phyloP scores from a whole-genome alignment of 2,888 invertebrate species.

The Rapana venosa region DNA sequence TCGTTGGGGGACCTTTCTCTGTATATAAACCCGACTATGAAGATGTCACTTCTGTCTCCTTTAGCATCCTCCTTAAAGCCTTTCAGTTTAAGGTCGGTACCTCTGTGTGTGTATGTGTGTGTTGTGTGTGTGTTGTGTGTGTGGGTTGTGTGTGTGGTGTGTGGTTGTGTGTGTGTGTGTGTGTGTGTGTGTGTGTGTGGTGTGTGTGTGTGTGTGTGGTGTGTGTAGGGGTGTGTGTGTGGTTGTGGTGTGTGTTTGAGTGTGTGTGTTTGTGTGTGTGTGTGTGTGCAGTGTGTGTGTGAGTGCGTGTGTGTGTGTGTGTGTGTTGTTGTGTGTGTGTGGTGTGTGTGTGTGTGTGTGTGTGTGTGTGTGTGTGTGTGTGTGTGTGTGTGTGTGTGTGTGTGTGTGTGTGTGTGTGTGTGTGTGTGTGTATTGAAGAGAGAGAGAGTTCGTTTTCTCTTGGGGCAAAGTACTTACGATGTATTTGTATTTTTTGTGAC shows the following conservation, averaged over 20 bases:
- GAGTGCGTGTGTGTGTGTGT: background rate
- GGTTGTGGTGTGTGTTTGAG: background rate
- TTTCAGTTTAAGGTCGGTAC: slow-evolving; percentile 63
- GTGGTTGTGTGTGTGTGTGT: background rate
- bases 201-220: background rate
- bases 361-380: slow-evolving; percentile 18
- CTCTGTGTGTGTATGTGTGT: background rate
- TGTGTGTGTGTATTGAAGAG: slow-evolving; percentile 3
- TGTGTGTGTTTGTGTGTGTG: background rate
- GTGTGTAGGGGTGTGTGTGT: too few species aligned
- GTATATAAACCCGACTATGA: slow-evolving; percentile 58
- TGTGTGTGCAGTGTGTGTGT: background rate
- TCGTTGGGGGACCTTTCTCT: slow-evolving; percentile 65
- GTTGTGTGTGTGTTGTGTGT: too few species aligned
- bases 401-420: slow-evolving; percentile 27
- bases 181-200: background rate
- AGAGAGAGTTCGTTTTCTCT: too few species aligned
- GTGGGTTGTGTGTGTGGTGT: too few species aligned
- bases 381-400: background rate
- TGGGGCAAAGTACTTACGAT: too few species aligned
- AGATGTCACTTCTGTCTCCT: slow-evolving; percentile 55
- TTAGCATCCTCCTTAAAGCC: slow-evolving; percentile 57
- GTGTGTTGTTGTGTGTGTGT: background rate
- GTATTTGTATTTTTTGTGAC: too few species aligned
- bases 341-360: background rate